A percentile compares a stretch with the other conserved stretches of the same genome.
Evolutionary conservation across 2,113 vertebrate genomes (phyloP).

Genomic region (Sapayoa aenigma): DNA sequence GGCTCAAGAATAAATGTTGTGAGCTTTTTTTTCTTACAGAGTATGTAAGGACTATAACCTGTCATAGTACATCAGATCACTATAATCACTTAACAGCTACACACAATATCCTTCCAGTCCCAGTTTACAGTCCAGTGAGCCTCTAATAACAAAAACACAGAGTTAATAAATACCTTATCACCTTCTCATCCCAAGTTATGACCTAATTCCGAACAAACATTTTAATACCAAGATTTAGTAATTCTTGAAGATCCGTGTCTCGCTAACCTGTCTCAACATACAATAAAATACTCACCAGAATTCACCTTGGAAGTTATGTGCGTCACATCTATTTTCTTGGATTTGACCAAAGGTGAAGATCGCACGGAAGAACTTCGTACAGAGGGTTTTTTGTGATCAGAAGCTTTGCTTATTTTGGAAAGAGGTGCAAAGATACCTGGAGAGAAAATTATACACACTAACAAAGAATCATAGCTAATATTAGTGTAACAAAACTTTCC

Average conservation of each 20-base stretch:
- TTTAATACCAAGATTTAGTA: neutral
- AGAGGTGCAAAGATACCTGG: conserved; percentile 95
- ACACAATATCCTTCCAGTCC: neutral
- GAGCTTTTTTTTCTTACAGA: neutral
- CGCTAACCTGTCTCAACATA: neutral
- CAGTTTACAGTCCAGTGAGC: neutral
- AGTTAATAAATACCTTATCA: neutral
- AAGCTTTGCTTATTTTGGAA: conserved; percentile 90
- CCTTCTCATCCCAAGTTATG: neutral
- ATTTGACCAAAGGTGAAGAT: conserved; percentile 56
- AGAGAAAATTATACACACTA: neutral
- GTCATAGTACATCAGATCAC: neutral
- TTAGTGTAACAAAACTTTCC: neutral
- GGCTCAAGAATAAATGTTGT: neutral
- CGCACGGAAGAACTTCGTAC: conserved; percentile 46
- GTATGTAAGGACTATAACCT: neutral
- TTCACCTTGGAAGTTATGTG: conserved; percentile 86
- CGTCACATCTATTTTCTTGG: conserved; percentile 79
- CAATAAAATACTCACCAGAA: conserved; percentile 75
- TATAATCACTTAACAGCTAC: neutral
- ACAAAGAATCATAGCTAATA: neutral
- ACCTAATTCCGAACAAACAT: neutral
- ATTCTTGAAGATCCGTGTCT: neutral
- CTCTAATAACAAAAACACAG: neutral
- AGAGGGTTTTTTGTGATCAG: conserved; percentile 75